Conservation (phyloP, 92 coral and sea anemone species). For the Epizoanthus fatuus region DNA sequence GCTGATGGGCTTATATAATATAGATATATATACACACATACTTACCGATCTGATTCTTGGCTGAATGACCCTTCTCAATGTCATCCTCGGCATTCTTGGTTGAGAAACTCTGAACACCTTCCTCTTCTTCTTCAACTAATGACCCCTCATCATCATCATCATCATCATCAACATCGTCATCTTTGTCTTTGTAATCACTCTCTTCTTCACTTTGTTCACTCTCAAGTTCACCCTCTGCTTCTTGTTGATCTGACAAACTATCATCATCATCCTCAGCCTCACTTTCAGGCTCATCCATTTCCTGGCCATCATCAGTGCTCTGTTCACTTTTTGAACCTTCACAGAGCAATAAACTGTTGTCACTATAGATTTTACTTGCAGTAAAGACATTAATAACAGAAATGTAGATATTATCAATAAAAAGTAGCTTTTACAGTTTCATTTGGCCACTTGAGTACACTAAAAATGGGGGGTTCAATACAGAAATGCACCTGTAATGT, state of each 20-base stretch:
- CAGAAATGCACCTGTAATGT: no score
- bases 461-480: no score
- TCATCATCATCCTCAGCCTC: background rate
- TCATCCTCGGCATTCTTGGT: conserved; percentile 76
- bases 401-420: no score
- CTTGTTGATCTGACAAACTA: conserved; percentile 6
- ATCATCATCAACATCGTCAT: conserved; percentile 36
- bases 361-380: no score
- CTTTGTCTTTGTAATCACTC: conserved; percentile 25
- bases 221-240: background rate
- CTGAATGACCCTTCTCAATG: conserved; percentile 88
- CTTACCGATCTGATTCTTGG: conserved; percentile 90
- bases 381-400: no score
- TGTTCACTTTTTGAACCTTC: background rate
- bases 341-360: no score
- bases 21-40: no score
- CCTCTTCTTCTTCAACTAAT: conserved; percentile 46
- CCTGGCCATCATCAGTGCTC: background rate
- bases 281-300: background rate
- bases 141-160: conserved; percentile 39
- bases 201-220: background rate
- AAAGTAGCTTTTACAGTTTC: no score
- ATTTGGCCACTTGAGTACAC: no score
- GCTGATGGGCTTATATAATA: no score
- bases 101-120: conserved; percentile 73